phyloP scores from a whole-genome alignment of 2,888 invertebrate genomes.

The Thymelicus lineola region DNA sequence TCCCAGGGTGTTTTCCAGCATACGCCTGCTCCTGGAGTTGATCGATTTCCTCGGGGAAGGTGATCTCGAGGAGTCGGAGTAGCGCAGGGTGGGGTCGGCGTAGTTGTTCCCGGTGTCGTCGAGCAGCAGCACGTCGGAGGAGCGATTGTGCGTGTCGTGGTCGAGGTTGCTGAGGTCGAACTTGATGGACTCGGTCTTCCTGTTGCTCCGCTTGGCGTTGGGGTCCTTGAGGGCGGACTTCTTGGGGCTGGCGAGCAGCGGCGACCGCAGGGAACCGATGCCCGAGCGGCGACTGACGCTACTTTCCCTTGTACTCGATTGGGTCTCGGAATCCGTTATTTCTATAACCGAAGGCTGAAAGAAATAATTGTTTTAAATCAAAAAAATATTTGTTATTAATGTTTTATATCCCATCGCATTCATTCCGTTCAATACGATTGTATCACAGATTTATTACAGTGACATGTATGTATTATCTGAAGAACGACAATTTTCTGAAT shows the following conservation, averaged over 20 bases:
- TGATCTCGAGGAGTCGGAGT: slow-evolving; percentile 57
- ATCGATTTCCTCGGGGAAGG: slow-evolving; percentile 58
- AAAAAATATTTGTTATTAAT: too few relatives aligned
- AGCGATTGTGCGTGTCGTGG: slow-evolving; percentile 27
- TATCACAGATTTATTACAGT: too few relatives aligned
- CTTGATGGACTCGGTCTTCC: slow-evolving; percentile 73
- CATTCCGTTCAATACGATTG: too few relatives aligned
- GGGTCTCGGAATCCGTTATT: slow-evolving; percentile 51
- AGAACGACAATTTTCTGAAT: too few relatives aligned
- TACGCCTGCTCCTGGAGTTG: slow-evolving; percentile 59
- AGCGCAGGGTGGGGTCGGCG: slow-evolving; percentile 55
- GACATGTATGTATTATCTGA: too few relatives aligned
- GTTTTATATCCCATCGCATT: too few relatives aligned
- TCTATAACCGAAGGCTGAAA: slow-evolving; percentile 57
- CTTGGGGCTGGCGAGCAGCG: slow-evolving; percentile 51
- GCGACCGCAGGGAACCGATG: slow-evolving; percentile 45
- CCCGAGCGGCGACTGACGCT: slow-evolving; percentile 41
- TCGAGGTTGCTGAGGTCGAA: slow-evolving; percentile 75
- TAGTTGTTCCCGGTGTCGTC: slow-evolving; percentile 41
- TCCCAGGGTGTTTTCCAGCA: slow-evolving; percentile 54
- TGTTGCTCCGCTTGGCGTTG: slow-evolving; percentile 49
- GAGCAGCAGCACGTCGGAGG: slow-evolving; percentile 46
- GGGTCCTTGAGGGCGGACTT: slow-evolving; percentile 73
- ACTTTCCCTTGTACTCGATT: slow-evolving; percentile 40
- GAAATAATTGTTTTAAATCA: slow-evolving; percentile 5